Conservation (phyloP, 2,888 invertebrate genomes). For the Ormyrus rosae region DNA sequence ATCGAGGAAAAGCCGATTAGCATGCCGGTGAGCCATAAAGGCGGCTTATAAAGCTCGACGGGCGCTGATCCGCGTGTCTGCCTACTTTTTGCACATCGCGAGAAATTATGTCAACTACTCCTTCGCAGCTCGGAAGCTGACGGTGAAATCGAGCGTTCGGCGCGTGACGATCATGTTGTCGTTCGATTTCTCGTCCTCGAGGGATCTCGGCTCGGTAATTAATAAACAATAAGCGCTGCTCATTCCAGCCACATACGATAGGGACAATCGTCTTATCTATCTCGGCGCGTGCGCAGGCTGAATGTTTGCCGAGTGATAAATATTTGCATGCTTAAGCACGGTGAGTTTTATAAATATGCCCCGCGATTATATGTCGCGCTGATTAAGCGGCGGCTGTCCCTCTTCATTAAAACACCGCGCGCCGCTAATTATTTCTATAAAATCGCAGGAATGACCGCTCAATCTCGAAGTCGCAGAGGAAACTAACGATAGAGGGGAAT, state of each 20-base stretch:
- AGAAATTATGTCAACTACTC: slow-evolving; percentile 31
- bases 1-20: slow-evolving; percentile 38
- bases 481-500: slow-evolving; percentile 23
- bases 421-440: slow-evolving; percentile 22
- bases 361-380: slow-evolving; percentile 10
- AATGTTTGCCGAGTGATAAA: background rate
- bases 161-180: background rate
- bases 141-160: too few relatives aligned
- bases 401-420: slow-evolving; percentile 23
- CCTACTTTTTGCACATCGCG: slow-evolving; percentile 26
- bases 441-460: slow-evolving; percentile 6
- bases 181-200: background rate
- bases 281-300: too few relatives aligned
- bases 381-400: slow-evolving; percentile 15
- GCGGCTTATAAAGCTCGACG: too few relatives aligned
- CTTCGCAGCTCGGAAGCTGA: too few relatives aligned
- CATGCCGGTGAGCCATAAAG: background rate
- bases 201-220: slow-evolving; percentile 14
- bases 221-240: background rate
- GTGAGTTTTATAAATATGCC: background rate
- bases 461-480: background rate
- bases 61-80: background rate
- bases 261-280: slow-evolving; percentile 2
- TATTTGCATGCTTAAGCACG: background rate
- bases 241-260: background rate